These are phyloP conservation scores for Gymnoscopelus braueri DNA, from an alignment of 2,797 vertebrate species.

Conservation along the genomic window DNA sequence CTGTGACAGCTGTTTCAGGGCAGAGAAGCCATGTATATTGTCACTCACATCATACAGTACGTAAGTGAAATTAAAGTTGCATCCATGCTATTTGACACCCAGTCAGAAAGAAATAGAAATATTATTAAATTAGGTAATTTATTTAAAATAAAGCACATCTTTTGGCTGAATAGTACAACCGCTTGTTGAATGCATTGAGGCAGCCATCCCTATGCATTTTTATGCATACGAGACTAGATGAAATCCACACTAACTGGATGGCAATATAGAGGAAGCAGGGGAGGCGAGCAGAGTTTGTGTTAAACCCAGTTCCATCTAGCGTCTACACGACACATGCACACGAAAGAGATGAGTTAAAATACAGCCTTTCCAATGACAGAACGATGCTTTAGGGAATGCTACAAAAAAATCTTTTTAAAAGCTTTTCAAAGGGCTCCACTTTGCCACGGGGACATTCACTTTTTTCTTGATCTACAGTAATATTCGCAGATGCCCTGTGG, in stretches of 20 bases:
- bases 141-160: no score
- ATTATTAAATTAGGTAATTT: no score
- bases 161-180: no score
- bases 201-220: background rate
- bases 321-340: slow-evolving; percentile 11
- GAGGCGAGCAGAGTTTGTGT: slow-evolving; percentile 52
- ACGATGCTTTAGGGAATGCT: background rate
- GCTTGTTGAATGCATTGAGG: no score
- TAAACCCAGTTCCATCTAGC: slow-evolving; percentile 36
- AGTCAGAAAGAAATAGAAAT: no score
- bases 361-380: background rate
- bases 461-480: background rate
- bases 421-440: slow-evolving; percentile 54
- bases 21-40: no score
- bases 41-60: no score
- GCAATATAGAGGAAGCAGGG: slow-evolving; percentile 35
- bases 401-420: slow-evolving; percentile 19
- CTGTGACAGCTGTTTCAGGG: no score
- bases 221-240: no score
- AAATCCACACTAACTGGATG: background rate
- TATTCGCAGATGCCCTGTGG: slow-evolving; percentile 2
- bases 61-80: no score
- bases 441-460: background rate
- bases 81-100: no score
- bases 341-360: background rate